phyloP scores from a whole-genome alignment of 2,113 vertebrate genomes.

The Mungos mungo region DNA sequence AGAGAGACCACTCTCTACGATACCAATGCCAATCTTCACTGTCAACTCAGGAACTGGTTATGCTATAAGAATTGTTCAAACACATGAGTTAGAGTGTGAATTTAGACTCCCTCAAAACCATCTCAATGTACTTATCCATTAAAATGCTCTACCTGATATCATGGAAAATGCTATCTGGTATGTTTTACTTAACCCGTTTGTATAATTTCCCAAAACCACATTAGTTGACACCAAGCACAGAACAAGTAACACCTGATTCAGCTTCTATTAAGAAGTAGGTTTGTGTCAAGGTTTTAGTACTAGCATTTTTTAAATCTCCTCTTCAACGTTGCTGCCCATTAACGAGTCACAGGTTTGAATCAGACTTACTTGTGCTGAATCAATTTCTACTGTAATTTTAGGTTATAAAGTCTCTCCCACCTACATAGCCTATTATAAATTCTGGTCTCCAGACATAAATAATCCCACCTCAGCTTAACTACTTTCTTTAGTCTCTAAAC shows the following conservation, averaged over 20 bases:
- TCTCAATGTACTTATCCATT: not conserved
- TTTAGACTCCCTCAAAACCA: not conserved
- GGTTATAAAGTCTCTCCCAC: conserved; percentile 48
- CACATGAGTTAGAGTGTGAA: not conserved
- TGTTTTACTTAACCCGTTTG: not conserved
- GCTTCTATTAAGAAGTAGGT: conserved; percentile 59
- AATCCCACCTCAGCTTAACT: conserved; percentile 64
- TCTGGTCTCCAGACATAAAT: conserved; percentile 60
- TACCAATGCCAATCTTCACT: not conserved
- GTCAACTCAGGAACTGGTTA: not conserved
- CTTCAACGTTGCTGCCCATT: conserved; percentile 36
- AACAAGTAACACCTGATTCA: not conserved
- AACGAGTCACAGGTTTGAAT: conserved; percentile 46
- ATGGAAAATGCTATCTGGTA: conserved; percentile 35
- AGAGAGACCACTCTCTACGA: not conserved
- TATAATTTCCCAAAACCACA: not conserved
- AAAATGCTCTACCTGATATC: not conserved
- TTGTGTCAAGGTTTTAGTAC: conserved; percentile 36
- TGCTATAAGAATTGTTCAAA: not conserved
- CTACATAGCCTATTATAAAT: conserved; percentile 58
- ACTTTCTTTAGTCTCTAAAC: conserved; percentile 48
- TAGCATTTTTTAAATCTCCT: not conserved
- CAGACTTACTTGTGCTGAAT: conserved; percentile 53
- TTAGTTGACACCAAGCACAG: conserved; percentile 34
- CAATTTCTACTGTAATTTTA: conserved; percentile 44